Base-by-base conservation (phyloP, 2,888 invertebrate genomes). In the Leptinotarsa haldemani region DNA sequence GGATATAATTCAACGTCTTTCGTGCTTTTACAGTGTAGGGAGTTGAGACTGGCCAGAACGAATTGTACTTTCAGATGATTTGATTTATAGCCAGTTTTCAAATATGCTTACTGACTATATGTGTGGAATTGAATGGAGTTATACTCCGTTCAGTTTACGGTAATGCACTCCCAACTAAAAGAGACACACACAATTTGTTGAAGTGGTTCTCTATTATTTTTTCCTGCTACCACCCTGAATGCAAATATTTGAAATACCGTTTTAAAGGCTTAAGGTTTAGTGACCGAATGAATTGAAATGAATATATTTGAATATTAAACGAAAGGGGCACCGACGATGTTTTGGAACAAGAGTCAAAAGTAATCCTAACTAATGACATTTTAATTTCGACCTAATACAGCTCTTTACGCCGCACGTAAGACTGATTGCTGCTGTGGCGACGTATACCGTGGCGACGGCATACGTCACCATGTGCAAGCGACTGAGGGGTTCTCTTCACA, bases 161-260 rank as follows among this genome's bases (percentile, higher is more conserved):
- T 20, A 56, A 56, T 56, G 30, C 7, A 7, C 56, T 56, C 4
- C 13, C 56, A 22, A 56, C 22, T 56, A 4, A 7, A 56, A 56
- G 22, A 12, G 56, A 56, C 56, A 20, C 22, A 22, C 22, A 56
- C 56, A 56, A 56, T 56, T 56, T 18, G 56, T 56, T 56, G 20
- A 20, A 56, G 56, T 22, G 56, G 22, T 15, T 56, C 22, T 56
- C 56, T 20, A 20, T 56, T 56, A 56, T 20, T 56, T 56, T 22
- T 13, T 20, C 13, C 22, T 2, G 9, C 56, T 15, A 20, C 22
- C 56, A 56, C 30, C 7, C 56, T 20, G 22, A 18, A 56, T 56
- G 22, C 22, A 56, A 56, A 56, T 56, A 56, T 56, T 13, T 56
- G 56, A 56, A 56, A 56, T 56, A 13, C 18, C 56, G 56, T 22